Percentiles rank a stretch among this genome's conserved stretches.
These are phyloP conservation scores for Pavo muticus DNA, from an alignment of 2,113 vertebrate species.

Conservation along the genomic window DNA sequence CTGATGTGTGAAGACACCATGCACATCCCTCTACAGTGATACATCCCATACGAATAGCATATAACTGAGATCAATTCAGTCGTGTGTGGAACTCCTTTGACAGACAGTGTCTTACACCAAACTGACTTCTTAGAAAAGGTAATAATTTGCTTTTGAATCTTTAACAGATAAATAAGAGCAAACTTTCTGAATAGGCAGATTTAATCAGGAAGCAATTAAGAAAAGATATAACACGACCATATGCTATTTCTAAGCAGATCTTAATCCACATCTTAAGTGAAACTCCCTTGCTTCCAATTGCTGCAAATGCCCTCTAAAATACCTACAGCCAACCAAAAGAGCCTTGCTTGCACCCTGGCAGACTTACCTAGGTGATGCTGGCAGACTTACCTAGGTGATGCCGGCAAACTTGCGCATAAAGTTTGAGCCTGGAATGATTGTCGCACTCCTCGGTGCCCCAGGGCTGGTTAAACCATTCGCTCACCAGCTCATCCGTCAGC, in stretches of 20 bases:
- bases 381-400: conserved; percentile 94
- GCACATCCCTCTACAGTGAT: not conserved
- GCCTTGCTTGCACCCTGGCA: rapidly evolving
- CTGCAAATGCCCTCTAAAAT: not conserved
- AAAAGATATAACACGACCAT: not conserved
- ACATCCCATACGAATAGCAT: rapidly evolving
- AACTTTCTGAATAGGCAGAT: not conserved
- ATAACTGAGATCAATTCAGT: not conserved
- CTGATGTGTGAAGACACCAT: not conserved
- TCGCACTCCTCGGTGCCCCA: conserved; percentile 92
- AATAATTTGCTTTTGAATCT: not conserved
- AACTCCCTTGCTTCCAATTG: not conserved
- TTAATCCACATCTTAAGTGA: not conserved
- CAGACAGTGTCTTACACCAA: not conserved
- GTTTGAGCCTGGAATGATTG: conserved; percentile 94
- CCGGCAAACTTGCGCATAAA: conserved; percentile 93
- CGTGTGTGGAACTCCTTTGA: not conserved
- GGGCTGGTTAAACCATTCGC: conserved; percentile 89
- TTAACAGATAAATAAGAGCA: not conserved
- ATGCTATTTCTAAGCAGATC: not conserved
- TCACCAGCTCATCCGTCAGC: conserved; percentile 86
- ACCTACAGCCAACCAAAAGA: not conserved
- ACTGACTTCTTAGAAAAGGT: not conserved
- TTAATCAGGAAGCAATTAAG: not conserved
- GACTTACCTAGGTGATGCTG: conserved; percentile 91